These are phyloP conservation scores for Macroglossus sobrinus DNA, from an alignment of 2,113 vertebrate species.

Conservation along the genomic window DNA sequence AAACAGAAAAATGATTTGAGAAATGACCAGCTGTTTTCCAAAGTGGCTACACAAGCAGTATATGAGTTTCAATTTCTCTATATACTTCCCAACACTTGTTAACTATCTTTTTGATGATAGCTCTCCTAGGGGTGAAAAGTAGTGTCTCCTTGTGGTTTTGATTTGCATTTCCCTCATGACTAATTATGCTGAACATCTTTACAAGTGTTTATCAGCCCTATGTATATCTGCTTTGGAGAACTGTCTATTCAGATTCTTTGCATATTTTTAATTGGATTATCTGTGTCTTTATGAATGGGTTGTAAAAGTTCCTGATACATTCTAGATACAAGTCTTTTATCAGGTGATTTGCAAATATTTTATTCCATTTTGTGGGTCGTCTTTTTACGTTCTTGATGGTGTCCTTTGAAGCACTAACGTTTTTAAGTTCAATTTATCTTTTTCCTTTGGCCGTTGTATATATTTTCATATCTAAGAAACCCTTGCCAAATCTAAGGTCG, in stretches of 20 bases:
- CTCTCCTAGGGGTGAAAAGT: background rate
- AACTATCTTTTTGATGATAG: background rate
- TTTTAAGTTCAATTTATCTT: background rate
- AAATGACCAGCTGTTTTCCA: background rate
- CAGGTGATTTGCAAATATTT: background rate
- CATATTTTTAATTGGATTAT: background rate
- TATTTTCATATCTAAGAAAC: background rate
- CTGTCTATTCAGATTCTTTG: background rate
- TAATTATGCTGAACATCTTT: background rate
- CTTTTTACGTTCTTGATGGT: background rate
- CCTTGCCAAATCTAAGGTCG: background rate
- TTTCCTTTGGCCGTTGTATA: background rate
- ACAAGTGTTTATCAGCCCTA: background rate
- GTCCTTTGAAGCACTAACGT: background rate
- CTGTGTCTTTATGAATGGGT: background rate
- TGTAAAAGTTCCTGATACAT: background rate
- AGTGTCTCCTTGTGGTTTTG: background rate
- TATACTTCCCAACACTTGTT: background rate
- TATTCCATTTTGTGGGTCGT: background rate
- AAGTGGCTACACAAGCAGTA: background rate
- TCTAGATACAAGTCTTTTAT: background rate
- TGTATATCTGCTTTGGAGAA: background rate
- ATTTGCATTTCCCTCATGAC: background rate
- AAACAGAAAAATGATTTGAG: background rate
- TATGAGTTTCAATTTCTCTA: background rate